Evolutionary conservation across 2,797 vertebrate species (phyloP), one percentile per base, ranked within the genome.

Genomic region (Urophycis tenuis): DNA sequence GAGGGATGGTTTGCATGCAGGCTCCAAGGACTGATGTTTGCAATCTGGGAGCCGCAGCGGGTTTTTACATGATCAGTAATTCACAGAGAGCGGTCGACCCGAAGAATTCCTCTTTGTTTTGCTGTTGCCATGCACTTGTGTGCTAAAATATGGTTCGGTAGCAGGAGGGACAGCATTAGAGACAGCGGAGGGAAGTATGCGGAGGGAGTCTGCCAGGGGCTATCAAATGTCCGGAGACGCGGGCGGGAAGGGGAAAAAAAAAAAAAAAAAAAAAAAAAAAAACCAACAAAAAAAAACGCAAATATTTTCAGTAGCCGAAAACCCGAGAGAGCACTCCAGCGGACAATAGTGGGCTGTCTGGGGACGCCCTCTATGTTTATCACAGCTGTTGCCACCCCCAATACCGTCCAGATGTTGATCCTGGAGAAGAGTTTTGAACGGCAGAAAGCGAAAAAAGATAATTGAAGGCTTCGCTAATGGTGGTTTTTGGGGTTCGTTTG

Each of bases 31-130:
- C 91, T 92, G 92, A 93, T 94, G 93, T 93, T 94, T 94, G 93
- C 93, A 94, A 94, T 94, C 93, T 93, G 87, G 84, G 88, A 90
- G 90, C 93, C 93, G 84, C 92, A 64, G 92, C 5, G 91, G 93
- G 89, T 93, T 94, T 94, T 93, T 94, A 94, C 93, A 92, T 93
- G 92, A 93, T 94, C 93, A 93, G 92, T 94, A 94, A 94, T 94
- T 94, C 93, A 92, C 93, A 92, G 82, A 90, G 92, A 91, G 93
- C 91, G 93, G 93, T 93, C 87, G 86, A 71, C 69, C 90, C 83
- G 85, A 93, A 90, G 93, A 94, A 94, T 94, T 92, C 90, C 85
- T 91, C 88, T 92, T 90, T 93, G 92, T 93, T 94, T 93, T 92
- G 86, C 92, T 89, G 92, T 94, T 94, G 92, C 93, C 92, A 93